Conservation (phyloP, 1,140 invertebrate genomes). For the Thaumetopoea pityocampa region DNA sequence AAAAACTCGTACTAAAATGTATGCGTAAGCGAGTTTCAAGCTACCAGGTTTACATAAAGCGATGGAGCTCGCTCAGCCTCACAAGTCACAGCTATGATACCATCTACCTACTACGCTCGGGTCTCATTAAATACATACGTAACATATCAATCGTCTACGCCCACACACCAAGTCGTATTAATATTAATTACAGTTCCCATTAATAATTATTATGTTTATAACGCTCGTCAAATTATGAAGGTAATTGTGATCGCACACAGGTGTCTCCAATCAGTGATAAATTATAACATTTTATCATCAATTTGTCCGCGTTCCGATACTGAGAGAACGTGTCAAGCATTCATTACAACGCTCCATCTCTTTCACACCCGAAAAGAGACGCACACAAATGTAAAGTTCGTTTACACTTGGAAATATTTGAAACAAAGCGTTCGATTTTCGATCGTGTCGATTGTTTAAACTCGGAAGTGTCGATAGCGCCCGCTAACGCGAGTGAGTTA, state of each 20-base stretch:
- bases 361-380: slow-evolving; percentile 21
- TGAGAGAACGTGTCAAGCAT: slow-evolving; percentile 19
- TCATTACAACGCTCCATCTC: slow-evolving; percentile 17
- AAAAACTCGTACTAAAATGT: slow-evolving; percentile 67
- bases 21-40: slow-evolving; percentile 68
- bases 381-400: slow-evolving; percentile 23
- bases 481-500: slow-evolving; percentile 70
- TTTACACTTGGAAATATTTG: slow-evolving; percentile 24
- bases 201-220: too few species aligned
- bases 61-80: slow-evolving; percentile 44
- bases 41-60: slow-evolving; percentile 61
- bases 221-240: slow-evolving; percentile 11
- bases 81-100: slow-evolving; percentile 45
- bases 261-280: slow-evolving; percentile 15
- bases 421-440: slow-evolving; percentile 27
- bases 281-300: slow-evolving; percentile 25
- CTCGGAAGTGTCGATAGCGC: slow-evolving; percentile 66
- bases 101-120: slow-evolving; percentile 33
- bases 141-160: slow-evolving; percentile 57
- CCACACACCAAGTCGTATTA: slow-evolving; percentile 31
- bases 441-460: slow-evolving; percentile 37
- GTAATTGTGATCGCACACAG: slow-evolving; percentile 9
- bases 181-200: slow-evolving; percentile 45
- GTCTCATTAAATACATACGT: slow-evolving; percentile 46
- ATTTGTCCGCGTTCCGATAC: slow-evolving; percentile 22